phyloP scores from a whole-genome alignment of 2,888 invertebrate species.

The Desoria tigrina region DNA sequence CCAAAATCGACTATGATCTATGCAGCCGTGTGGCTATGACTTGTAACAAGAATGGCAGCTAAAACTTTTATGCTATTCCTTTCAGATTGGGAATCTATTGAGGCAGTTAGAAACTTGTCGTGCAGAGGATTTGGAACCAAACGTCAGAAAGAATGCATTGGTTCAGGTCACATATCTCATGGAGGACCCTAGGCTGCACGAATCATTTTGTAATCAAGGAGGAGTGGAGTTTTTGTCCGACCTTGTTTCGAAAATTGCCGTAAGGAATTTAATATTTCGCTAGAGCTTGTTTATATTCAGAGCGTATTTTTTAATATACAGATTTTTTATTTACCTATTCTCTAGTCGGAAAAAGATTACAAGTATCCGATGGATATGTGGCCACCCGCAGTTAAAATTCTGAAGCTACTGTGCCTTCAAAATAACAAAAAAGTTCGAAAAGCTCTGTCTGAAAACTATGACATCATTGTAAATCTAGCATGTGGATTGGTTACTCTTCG shows the following conservation, averaged over 20 bases:
- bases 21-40: neutral
- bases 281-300: neutral
- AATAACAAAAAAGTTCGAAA: neutral
- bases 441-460: neutral
- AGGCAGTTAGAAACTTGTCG: constrained; percentile 18
- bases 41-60: no score
- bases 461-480: constrained; percentile 13
- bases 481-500: constrained; percentile 18
- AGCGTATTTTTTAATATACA: no score
- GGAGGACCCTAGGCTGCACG: constrained; percentile 19
- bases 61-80: neutral
- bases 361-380: constrained; percentile 25
- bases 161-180: neutral
- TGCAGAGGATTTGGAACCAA: constrained; percentile 19
- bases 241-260: constrained; percentile 15
- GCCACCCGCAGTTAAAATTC: constrained; percentile 18
- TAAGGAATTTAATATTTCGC: neutral
- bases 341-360: constrained; percentile 24
- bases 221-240: constrained; percentile 4
- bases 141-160: constrained; percentile 16
- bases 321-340: neutral
- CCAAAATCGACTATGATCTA: neutral
- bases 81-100: constrained; percentile 10
- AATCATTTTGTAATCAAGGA: constrained; percentile 4
- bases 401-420: constrained; percentile 10